Evolutionary conservation across 2,888 invertebrate genomes (phyloP), one percentile per base, ranked within the genome.

Genomic region (Drosophila mimetica): DNA sequence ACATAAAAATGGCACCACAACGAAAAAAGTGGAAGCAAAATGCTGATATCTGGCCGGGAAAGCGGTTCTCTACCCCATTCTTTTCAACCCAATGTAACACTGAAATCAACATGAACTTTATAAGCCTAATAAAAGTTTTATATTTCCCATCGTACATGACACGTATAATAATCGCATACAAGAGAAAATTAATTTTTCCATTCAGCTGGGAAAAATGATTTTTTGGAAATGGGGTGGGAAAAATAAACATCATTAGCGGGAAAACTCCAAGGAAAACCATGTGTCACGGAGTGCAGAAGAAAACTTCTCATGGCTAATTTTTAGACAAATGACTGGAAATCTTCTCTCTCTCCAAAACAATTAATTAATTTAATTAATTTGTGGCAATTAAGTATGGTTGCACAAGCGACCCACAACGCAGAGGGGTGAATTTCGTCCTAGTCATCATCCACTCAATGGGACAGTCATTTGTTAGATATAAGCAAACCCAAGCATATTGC

Each of bases 291-390:
- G 9, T 2, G 9, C 5, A 11, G 18, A 54, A 44, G 5, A 22
- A 25, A 42, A 57, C 51, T 52, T 28, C 25, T 34, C 28, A 52
- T 52, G 66, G 47, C 65, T 65, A 67, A 77, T 66, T 75, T 67
- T 70, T n/a, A 53, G 78, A 75, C 55, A 66, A 75, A 81, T 77
- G 79, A 75, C 60, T 58, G 44, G 60, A 71, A 71, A 71, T 75
- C 67, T 47, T 58, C 37, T 65, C 44, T 28, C 63, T n/a, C n/a
- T n/a, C n/a, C n/a, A 79, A 88, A 87, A 89, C 86, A 88, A 88
- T 88, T 89, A 84, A 90, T 90, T 90, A 89, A 88, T 89, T 89
- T 77, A 89, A 89, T 90, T 90, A 90, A 90, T 89, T 89, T 87
- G 89, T 77, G 78, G 73, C 70, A 79, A 89, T 90, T 90, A 89